These are phyloP conservation scores for Platypus cylindrus DNA, from an alignment of 2,888 invertebrate species.

Conservation along the genomic window DNA sequence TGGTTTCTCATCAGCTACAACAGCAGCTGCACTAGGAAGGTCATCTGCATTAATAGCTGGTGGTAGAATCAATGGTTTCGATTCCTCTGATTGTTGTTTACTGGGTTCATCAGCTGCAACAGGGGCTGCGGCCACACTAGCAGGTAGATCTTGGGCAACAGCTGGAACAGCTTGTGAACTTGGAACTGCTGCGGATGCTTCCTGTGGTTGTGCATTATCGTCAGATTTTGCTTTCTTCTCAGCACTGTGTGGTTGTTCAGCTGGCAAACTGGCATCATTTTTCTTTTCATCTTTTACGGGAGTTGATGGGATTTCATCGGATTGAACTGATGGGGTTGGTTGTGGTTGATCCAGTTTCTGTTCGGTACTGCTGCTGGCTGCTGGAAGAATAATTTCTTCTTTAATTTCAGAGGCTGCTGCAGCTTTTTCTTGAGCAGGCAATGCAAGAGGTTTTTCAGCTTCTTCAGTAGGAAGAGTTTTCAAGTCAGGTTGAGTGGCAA, in stretches of 20 bases:
- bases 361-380: too few relatives aligned
- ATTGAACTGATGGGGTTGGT: slow-evolving; percentile 20
- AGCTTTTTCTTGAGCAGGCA: slow-evolving; percentile 19
- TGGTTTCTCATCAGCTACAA: slow-evolving; percentile 13
- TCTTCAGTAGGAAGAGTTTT: too few relatives aligned
- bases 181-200: background rate
- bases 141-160: slow-evolving; percentile 7
- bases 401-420: slow-evolving; percentile 21
- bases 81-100: slow-evolving; percentile 2
- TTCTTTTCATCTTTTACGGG: too few relatives aligned
- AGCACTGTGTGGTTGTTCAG: slow-evolving; percentile 13
- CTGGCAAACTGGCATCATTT: slow-evolving; percentile 10
- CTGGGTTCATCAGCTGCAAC: slow-evolving; percentile 9
- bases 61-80: too few relatives aligned
- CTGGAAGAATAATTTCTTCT: slow-evolving; percentile 20
- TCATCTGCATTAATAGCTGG: slow-evolving; percentile 4
- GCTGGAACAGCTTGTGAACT: background rate
- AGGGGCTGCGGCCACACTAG: slow-evolving; percentile 7
- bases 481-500: too few relatives aligned
- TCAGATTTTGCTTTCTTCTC: slow-evolving; percentile 22
- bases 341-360: slow-evolving; percentile 27
- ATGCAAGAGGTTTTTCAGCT: slow-evolving; percentile 33
- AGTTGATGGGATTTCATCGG: slow-evolving; percentile 21
- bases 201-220: slow-evolving; percentile 5
- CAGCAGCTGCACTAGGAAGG: slow-evolving; percentile 7